A percentile compares a stretch with the other conserved stretches of the same genome.
phyloP scores from a whole-genome alignment of 2,113 vertebrate genomes.

The Bambusicola thoracicus region DNA sequence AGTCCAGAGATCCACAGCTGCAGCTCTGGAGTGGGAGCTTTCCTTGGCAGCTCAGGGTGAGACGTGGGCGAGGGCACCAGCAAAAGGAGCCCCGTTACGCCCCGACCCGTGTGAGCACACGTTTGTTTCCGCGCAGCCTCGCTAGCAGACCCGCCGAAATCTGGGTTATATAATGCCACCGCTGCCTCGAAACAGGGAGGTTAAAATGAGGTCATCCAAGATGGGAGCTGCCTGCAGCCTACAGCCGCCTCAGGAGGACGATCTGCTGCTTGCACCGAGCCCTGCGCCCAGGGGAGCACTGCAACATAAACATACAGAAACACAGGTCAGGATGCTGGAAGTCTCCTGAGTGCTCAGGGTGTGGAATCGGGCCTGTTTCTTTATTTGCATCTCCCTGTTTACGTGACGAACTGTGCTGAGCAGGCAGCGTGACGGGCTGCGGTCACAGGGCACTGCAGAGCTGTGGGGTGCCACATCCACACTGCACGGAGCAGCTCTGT shows the following conservation, averaged over 20 bases:
- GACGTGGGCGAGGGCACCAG: fast-evolving
- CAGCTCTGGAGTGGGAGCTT: neutral
- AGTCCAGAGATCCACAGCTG: neutral
- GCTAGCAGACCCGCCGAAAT: neutral
- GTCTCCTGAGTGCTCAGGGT: neutral
- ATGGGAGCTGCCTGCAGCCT: neutral
- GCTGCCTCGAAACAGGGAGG: neutral
- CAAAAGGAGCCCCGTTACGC: neutral
- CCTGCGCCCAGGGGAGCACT: neutral
- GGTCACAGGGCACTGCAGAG: neutral
- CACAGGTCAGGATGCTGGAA: neutral
- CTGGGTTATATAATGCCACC: neutral
- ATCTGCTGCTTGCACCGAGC: neutral
- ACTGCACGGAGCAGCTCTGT: neutral
- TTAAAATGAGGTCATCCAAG: neutral
- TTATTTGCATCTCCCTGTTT: neutral
- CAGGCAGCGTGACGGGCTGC: neutral
- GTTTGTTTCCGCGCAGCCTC: neutral
- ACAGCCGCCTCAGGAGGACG: neutral
- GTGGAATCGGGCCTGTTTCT: neutral
- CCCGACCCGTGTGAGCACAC: neutral
- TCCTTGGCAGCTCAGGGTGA: neutral
- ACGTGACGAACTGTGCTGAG: neutral
- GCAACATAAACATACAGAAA: neutral
- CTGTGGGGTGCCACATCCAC: neutral